A percentile compares a stretch with the other conserved stretches of the same genome.
phyloP scores from a whole-genome alignment of 1,140 invertebrate genomes.

The Drosophila grimshawi region DNA sequence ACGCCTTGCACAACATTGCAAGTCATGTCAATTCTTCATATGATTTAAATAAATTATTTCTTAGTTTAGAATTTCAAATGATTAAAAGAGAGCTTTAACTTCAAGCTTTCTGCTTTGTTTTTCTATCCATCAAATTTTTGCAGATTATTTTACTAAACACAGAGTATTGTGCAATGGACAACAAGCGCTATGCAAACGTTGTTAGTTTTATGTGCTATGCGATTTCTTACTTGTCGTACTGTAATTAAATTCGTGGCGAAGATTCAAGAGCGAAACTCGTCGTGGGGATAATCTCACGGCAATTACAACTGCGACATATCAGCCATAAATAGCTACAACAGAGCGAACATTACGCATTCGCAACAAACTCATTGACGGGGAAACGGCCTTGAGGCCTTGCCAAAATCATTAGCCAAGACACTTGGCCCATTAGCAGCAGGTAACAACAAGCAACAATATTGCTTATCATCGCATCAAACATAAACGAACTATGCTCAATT shows the following conservation, averaged over 20 bases:
- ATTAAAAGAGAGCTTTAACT: no score
- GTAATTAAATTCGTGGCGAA: slow-evolving; percentile 53
- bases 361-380: no score
- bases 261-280: neutral
- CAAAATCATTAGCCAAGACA: slow-evolving; percentile 56
- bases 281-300: neutral
- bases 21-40: no score
- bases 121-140: no score
- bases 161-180: no score
- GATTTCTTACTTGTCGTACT: slow-evolving; percentile 33
- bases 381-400: slow-evolving; percentile 54
- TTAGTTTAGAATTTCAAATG: no score
- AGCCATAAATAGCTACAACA: slow-evolving; percentile 21
- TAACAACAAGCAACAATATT: slow-evolving; percentile 18
- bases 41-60: no score
- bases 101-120: no score
- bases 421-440: slow-evolving; percentile 12
- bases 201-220: slow-evolving; percentile 9
- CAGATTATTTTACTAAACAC: no score
- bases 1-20: no score
- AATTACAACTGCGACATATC: slow-evolving; percentile 28
- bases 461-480: slow-evolving; percentile 7
- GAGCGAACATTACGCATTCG: slow-evolving; percentile 22
- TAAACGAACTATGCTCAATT: neutral
- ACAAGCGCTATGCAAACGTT: neutral